phyloP scores from a whole-genome alignment of 2,113 vertebrate species.

The Uropsilus gracilis region DNA sequence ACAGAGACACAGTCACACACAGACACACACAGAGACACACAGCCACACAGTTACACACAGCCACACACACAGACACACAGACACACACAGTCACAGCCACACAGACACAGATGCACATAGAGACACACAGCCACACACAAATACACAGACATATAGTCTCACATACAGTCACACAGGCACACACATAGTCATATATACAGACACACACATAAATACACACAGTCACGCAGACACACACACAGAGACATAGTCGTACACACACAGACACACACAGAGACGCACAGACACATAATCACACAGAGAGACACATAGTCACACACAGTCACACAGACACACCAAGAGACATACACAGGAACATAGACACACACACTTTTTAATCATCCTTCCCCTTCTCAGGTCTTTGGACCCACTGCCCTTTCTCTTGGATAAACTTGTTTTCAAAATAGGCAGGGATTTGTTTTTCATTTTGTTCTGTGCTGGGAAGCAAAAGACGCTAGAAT shows the following conservation, averaged over 20 bases:
- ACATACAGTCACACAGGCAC: too few species aligned
- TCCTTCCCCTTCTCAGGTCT: background rate
- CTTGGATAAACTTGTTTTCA: slow-evolving; percentile 46
- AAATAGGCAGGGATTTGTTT: background rate
- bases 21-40: too few species aligned
- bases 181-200: too few species aligned
- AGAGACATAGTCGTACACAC: background rate
- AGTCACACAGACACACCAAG: too few species aligned
- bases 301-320: too few species aligned
- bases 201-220: too few species aligned
- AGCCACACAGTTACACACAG: too few species aligned
- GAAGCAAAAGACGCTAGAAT: background rate
- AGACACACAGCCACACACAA: too few species aligned
- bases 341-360: background rate
- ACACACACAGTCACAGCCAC: background rate
- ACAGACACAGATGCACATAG: too few species aligned
- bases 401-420: background rate
- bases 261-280: background rate
- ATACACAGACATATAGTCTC: too few species aligned
- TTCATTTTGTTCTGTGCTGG: slow-evolving; percentile 48
- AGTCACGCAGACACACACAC: background rate
- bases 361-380: background rate
- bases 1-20: background rate
- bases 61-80: too few species aligned
- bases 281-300: too few species aligned